Evolutionary conservation across 2,888 invertebrate genomes (phyloP).

Genomic region (Nasonovia ribisnigri): DNA sequence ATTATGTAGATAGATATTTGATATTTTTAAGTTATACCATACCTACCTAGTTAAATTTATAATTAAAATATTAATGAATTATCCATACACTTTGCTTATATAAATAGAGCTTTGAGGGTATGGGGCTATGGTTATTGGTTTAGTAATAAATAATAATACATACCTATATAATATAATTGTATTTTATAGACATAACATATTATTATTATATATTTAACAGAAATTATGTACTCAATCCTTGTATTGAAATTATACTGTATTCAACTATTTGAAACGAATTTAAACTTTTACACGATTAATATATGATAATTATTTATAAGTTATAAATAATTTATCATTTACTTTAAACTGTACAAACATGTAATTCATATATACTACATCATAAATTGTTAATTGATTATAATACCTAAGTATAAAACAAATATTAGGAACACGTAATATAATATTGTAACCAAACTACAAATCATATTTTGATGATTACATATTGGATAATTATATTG

Average conservation of each 20-base stretch:
- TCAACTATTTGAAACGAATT: not conserved
- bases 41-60: not conserved
- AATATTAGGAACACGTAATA: not conserved
- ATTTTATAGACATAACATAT: not conserved
- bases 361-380: too few species aligned
- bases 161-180: not conserved
- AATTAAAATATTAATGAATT: not conserved
- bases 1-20: not conserved
- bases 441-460: not conserved
- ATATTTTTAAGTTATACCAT: not conserved
- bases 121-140: not conserved
- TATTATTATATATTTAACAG: not conserved
- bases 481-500: too few species aligned
- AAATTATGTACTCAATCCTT: not conserved
- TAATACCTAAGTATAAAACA: not conserved
- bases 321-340: not conserved
- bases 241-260: not conserved
- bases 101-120: not conserved
- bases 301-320: not conserved
- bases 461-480: too few species aligned
- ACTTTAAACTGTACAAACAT: not conserved
- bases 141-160: not conserved
- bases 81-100: not conserved
- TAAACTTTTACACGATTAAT: not conserved
- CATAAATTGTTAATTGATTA: not conserved